Evolutionary conservation across 2,888 invertebrate genomes (phyloP), one percentile per base, ranked within the genome.

Genomic region (Coelinius sp.): DNA sequence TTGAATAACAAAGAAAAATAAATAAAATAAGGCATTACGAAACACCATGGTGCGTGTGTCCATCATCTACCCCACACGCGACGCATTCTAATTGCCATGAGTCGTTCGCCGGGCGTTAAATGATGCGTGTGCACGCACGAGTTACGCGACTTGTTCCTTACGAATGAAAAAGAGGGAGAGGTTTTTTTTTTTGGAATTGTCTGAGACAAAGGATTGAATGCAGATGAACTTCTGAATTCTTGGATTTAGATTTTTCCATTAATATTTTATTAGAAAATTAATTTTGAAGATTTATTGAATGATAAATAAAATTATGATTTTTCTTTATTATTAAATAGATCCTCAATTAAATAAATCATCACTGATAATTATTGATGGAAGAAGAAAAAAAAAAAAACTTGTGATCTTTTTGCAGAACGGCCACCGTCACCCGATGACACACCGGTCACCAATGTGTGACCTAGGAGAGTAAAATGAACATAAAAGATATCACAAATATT

Each of bases 61-160:
- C 53, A 53, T 53, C 53, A 25, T 53, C 53, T 70, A n/a, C 77
- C 71, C 73, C 76, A 77, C 77, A 75, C 79, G 79, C 76, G 76
- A 76, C 74, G 80, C 81, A 81, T 80, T 78, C 77, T 79, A 81
- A 83, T 80, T 74, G 75, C 76, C 68, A 71, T 65, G 76, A 76
- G 75, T 80, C 74, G 75, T 70, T 72, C 46, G 49, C 62, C 24
- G 56, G 73, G 73, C 75, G 77, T 80, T 79, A 79, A 81, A 79
- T 80, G 77, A 80, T 79, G 80, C 79, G 72, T 75, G 78, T 70
- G 67, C 76, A 77, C 76, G 76, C 70, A 75, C 72, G 73, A 73
- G 65, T 63, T 74, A 76, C 74, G 71, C 74, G 70, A 77, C 74
- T 76, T 75, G 71, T 68, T 71, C 69, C 63, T 67, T 63, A 66